phyloP scores from a whole-genome alignment of 2,797 vertebrate species.

The Rhabdomys pumilio region DNA sequence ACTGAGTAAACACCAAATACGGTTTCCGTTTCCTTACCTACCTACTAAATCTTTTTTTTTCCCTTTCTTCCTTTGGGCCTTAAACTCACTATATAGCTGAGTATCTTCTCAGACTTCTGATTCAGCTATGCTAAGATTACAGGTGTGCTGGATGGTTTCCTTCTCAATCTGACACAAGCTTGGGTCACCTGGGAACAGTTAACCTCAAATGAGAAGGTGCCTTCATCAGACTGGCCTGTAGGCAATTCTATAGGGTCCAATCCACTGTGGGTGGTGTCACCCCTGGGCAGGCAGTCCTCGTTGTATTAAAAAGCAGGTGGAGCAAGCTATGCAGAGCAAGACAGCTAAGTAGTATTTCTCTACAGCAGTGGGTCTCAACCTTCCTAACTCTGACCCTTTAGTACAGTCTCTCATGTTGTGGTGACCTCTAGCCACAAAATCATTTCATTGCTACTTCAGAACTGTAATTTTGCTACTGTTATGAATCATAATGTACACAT shows the following conservation, averaged over 20 bases:
- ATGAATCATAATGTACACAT: neutral
- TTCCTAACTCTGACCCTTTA: neutral
- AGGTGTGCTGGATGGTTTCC: neutral
- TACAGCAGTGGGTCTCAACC: neutral
- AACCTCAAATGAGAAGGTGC: neutral
- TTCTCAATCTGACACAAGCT: neutral
- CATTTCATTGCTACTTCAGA: too few relatives aligned
- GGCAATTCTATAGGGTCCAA: neutral
- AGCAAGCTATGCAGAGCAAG: neutral
- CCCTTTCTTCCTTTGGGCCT: neutral
- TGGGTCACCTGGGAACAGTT: neutral
- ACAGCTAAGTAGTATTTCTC: neutral
- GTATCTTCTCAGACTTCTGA: neutral
- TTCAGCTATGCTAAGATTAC: neutral
- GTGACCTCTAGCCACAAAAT: neutral
- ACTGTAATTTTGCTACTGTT: neutral
- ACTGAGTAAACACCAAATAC: neutral
- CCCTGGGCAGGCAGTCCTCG: neutral
- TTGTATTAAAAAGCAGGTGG: neutral
- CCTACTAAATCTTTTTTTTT: neutral
- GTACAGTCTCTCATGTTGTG: neutral
- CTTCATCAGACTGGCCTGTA: neutral
- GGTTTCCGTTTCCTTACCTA: neutral
- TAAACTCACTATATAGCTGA: neutral
- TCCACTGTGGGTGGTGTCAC: neutral